A percentile compares a stretch with the other conserved stretches of the same genome.
These are phyloP conservation scores for Copsychus sechellarum DNA, from an alignment of 2,113 vertebrate genomes.

Conservation along the genomic window DNA sequence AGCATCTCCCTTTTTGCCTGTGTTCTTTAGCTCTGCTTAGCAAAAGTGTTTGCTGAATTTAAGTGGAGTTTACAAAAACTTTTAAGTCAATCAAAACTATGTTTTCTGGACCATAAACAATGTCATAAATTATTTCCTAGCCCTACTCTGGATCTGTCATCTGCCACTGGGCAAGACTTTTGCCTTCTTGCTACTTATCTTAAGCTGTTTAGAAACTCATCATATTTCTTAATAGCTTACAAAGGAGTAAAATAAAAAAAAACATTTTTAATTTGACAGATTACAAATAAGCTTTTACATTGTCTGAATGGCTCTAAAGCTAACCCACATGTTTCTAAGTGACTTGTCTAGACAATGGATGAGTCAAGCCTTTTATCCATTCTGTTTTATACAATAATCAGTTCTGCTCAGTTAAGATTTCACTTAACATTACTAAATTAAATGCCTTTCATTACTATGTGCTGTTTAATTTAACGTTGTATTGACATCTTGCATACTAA, in stretches of 20 bases:
- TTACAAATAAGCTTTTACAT: constrained; percentile 27
- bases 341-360: constrained; percentile 64
- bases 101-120: not conserved
- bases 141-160: not conserved
- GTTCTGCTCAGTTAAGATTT: constrained; percentile 57
- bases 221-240: not conserved
- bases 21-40: not conserved
- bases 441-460: constrained; percentile 53
- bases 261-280: not conserved
- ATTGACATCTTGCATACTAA: constrained; percentile 34
- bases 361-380: constrained; percentile 42
- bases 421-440: constrained; percentile 54
- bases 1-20: not conserved
- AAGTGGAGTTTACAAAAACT: not conserved
- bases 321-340: constrained; percentile 19
- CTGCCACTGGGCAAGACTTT: not conserved
- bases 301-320: constrained; percentile 39
- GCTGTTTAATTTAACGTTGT: constrained; percentile 22
- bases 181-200: not conserved
- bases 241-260: not conserved
- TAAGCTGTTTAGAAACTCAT: not conserved
- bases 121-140: not conserved
- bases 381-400: constrained; percentile 43
- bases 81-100: not conserved
- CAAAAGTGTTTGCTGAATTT: not conserved